These are phyloP conservation scores for Hoplodrina blanda DNA, from an alignment of 2,888 invertebrate species.

Conservation along the genomic window DNA sequence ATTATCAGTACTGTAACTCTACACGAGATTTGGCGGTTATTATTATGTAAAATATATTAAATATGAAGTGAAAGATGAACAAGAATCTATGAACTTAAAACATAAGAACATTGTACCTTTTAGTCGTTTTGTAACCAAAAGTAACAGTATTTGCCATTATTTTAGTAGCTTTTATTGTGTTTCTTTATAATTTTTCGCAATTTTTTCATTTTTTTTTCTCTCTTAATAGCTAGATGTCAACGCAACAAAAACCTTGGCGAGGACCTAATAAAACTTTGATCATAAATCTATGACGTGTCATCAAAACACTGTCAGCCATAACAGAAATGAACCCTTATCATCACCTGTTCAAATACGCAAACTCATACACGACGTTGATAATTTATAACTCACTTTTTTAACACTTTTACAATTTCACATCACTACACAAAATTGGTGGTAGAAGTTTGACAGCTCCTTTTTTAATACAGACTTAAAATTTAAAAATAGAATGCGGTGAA, in stretches of 20 bases:
- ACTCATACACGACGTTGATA: conserved; percentile 73
- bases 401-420: conserved; percentile 66
- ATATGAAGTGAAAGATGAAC: neutral
- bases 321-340: conserved; percentile 66
- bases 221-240: no score
- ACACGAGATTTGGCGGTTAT: conserved; percentile 26
- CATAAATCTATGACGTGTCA: conserved; percentile 34
- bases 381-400: conserved; percentile 50
- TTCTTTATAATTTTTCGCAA: no score
- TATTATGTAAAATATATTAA: conserved; percentile 27
- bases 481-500: conserved; percentile 45
- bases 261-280: conserved; percentile 27
- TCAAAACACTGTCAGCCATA: conserved; percentile 56
- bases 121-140: neutral
- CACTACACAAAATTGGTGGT: conserved; percentile 69
- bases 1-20: conserved; percentile 43
- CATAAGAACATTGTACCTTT: no score
- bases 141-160: no score
- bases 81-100: neutral
- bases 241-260: conserved; percentile 1
- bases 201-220: no score
- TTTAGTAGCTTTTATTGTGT: neutral
- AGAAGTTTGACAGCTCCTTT: conserved; percentile 61
- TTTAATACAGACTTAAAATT: conserved; percentile 46
- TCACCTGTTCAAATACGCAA: conserved; percentile 81